These are phyloP conservation scores for Antigone vipio DNA, from an alignment of 2,113 vertebrate species.

Conservation along the genomic window DNA sequence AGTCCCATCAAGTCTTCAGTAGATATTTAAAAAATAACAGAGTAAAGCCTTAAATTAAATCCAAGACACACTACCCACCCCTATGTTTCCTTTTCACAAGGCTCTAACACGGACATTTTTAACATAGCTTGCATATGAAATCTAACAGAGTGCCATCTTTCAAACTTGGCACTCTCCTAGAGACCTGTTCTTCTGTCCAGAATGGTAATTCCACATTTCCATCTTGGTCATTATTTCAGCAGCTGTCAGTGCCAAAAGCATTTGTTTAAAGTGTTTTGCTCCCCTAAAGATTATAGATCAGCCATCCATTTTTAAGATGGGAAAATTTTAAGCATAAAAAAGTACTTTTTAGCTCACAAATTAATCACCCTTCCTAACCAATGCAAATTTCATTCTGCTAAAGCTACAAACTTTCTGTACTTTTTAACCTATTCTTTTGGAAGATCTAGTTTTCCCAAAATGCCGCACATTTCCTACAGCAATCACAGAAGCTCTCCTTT, in stretches of 20 bases:
- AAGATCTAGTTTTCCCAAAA: not conserved
- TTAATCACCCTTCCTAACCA: not conserved
- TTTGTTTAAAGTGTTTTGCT: not conserved
- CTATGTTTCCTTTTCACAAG: not conserved
- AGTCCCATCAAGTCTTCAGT: not conserved
- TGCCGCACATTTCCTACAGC: accelerated
- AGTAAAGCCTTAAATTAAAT: not conserved
- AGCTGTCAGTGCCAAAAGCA: not conserved
- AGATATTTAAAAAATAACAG: not conserved
- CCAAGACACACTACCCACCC: not conserved
- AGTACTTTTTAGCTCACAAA: not conserved
- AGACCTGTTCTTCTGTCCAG: not conserved
- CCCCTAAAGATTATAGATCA: not conserved
- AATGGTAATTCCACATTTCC: not conserved
- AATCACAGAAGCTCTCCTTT: not conserved
- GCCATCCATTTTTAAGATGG: not conserved
- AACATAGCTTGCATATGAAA: not conserved
- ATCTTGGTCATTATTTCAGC: not conserved
- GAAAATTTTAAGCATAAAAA: not conserved
- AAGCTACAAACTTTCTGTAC: not conserved
- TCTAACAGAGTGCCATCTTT: not conserved
- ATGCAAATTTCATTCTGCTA: not conserved
- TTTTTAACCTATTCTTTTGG: not conserved
- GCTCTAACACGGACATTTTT: not conserved
- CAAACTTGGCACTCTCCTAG: not conserved